These are phyloP conservation scores for Endomychus coccineus DNA, from an alignment of 2,888 invertebrate species.

Conservation along the genomic window DNA sequence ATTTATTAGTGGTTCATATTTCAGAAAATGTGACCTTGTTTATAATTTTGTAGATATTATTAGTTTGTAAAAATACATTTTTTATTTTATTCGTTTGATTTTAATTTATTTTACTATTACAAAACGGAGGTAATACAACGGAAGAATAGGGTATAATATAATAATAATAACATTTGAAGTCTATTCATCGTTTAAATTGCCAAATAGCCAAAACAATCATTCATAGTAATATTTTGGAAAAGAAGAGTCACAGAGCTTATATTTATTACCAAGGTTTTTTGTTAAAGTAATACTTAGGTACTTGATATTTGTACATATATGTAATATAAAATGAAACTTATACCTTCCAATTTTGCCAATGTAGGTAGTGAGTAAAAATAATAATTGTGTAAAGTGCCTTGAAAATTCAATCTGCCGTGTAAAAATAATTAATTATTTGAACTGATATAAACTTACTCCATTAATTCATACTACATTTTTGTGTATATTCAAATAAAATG, in stretches of 20 bases:
- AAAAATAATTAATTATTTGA: slow-evolving; percentile 8
- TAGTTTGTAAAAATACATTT: slow-evolving; percentile 19
- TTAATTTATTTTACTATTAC: slow-evolving; percentile 25
- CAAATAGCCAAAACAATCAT: slow-evolving; percentile 15
- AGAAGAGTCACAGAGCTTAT: no score
- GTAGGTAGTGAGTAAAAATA: slow-evolving; percentile 27
- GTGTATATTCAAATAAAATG: no score
- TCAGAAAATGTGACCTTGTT: slow-evolving; percentile 18
- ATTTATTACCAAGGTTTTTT: slow-evolving; percentile 19
- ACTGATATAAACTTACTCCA: no score
- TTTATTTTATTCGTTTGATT: slow-evolving; percentile 22
- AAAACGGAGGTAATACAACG: no score
- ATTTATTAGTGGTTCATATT: slow-evolving; percentile 11
- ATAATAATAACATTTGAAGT: slow-evolving; percentile 9
- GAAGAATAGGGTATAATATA: slow-evolving; percentile 39
- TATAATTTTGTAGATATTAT: slow-evolving; percentile 20
- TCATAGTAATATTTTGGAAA: no score
- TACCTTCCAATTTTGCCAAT: slow-evolving; percentile 46
- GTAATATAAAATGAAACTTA: slow-evolving; percentile 33
- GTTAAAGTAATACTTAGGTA: slow-evolving; percentile 24
- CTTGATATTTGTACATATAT: slow-evolving; percentile 16
- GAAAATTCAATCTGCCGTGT: slow-evolving; percentile 39
- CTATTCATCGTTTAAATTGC: slow-evolving; percentile 13
- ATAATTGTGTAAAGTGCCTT: slow-evolving; percentile 44
- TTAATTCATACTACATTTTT: no score